These are phyloP conservation scores for Gnathonemus longibarbis DNA, from an alignment of 2,113 vertebrate species.

Conservation along the genomic window DNA sequence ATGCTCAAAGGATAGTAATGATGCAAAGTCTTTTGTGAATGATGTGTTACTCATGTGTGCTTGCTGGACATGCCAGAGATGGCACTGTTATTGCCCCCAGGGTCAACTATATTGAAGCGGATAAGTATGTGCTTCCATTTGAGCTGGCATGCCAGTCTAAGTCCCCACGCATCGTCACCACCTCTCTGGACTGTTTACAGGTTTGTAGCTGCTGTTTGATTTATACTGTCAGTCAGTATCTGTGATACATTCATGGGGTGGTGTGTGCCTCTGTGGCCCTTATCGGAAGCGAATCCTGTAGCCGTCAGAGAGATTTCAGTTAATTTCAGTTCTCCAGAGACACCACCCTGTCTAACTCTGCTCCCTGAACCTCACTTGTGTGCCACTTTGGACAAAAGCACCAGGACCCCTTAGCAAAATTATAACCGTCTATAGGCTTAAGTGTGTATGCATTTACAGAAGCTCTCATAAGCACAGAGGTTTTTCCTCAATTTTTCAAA, in stretches of 20 bases:
- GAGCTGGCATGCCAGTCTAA: conserved; percentile 96
- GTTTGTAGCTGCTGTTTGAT: conserved; percentile 42
- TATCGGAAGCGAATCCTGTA: neutral
- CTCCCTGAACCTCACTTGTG: neutral
- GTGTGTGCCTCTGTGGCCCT: neutral
- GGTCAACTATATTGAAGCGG: conserved; percentile 94
- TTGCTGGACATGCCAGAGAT: conserved; percentile 57
- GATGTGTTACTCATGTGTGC: neutral
- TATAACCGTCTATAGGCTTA: neutral
- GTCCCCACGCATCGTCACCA: conserved; percentile 90
- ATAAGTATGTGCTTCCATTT: conserved; percentile 93
- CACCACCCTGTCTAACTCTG: neutral
- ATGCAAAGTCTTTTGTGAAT: neutral
- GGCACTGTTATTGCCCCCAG: conserved; percentile 73
- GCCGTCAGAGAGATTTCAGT: neutral
- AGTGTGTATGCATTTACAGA: neutral
- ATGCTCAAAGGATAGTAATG: neutral
- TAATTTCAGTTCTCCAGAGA: neutral
- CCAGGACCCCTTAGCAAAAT: neutral
- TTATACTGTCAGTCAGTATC: neutral
- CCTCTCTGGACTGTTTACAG: conserved; percentile 93
- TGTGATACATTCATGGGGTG: neutral
- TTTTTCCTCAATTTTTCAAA: neutral
- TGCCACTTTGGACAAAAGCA: neutral
- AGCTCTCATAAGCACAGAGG: neutral